Base-by-base conservation (phyloP, 2,797 vertebrate species). In the Poeciliopsis gracilis region DNA sequence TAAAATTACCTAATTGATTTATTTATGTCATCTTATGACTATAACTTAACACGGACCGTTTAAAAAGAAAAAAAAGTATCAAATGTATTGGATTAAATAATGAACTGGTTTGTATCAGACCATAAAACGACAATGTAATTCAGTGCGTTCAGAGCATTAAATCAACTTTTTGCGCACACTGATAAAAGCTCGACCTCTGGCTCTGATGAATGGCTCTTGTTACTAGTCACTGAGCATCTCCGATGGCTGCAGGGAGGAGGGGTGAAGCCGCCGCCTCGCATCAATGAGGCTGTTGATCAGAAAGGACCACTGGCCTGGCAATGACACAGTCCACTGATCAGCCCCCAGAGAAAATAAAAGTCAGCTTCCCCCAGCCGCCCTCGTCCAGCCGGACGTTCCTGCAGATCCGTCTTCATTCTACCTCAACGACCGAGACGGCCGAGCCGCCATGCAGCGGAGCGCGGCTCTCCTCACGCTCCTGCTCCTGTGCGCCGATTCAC, bases 271-370 rank as follows among this genome's bases (percentile, higher is more conserved):
- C 85, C 78, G 82, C 81, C 72, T 73, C 77, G 80, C 90, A 92
- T 94, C 93, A 95, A 95, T 93, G 93, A 92, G 92, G 85, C 90
- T 87, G 93, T 94, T 95, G 91, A 94, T 92, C 87, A 90, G 89
- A 81, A 91, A 92, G 90, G 93, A 90, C 87, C 91, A 92, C 85
- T 83, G 61, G 84, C 85, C 91, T 91, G 89, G 88, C 87, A 90
- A 91, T 89, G 92, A 93, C 93, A 92, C 78, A 33, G 88, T 90
- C 89, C 90, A 90, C 86, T 77, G 89, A 91, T 89, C 91, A 77
- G 82, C 73, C 75, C 84, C 84, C 57, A 86, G 79, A 84, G 77
- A 77, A 79, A 77, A 83, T 78, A 84, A 82, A 89, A 73, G 80
- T 89, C 82, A 0, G 87, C 80, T 84, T 86, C 84, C 89, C 73